Evolutionary conservation across 2,888 invertebrate species (phyloP), one percentile per base, ranked within the genome.

Genomic region (Tryphoninae sp.): DNA sequence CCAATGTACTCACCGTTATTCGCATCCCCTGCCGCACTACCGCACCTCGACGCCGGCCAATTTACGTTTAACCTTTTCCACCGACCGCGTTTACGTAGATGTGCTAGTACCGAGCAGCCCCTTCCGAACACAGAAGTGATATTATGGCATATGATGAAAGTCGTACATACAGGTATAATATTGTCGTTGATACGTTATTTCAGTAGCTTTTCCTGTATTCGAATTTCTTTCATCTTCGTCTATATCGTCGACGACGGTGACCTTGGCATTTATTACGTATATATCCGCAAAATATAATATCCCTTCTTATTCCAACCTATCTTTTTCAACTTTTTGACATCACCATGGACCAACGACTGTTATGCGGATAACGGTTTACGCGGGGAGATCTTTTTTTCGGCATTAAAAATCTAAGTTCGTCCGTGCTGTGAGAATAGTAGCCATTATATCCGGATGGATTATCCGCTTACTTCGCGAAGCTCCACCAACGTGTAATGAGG

Each of bases 41-140:
- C 62, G 74, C 80, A 67, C 77, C 78, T 64, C 59, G 61, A 72
- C 80, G 71, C 78, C 79, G 74, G 83, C 78, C 83, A 84, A 84
- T 86, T 83, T 75, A 76, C 75, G 71, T 67, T 82, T 71, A 64
- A 84, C 75, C 64, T 78, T 51, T 69, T 82, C 19, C 61, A 78
- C 16, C 78, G 42, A 74, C 59, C 74, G 49, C 53, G 55, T 81
- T 81, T 74, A 59, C 73, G 55, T 42, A 19, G 40, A 77, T 62
- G 62, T 62, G 62, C 9, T 42, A 33, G 45, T 26, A 61, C 45
- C 58, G 33, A 51, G 13, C 3, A 59, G 45, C 42, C 22, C 64
- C 11, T 33, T 16, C 40, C 45, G 23, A 40, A 22, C 58, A 26
- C 22, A 33, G 69, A 11, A 58, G 42, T 11, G 19, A 42, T 55